These are phyloP conservation scores for Cyanoramphus novaezelandiae DNA, from an alignment of 2,113 vertebrate genomes.

Conservation along the genomic window DNA sequence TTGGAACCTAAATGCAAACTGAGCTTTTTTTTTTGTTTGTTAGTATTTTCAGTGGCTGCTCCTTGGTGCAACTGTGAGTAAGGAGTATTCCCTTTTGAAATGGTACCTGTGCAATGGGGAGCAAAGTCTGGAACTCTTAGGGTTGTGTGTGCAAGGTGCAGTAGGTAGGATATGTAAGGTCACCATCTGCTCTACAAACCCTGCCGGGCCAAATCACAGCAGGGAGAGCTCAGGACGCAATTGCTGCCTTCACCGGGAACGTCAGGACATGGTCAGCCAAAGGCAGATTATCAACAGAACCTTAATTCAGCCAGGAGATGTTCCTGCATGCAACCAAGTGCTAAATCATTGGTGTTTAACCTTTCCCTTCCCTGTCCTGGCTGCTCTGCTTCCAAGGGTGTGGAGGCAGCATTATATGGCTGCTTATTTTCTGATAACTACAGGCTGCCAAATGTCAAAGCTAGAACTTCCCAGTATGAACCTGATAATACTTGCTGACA, in stretches of 20 bases:
- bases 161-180: constrained; percentile 9
- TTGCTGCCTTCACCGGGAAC: neutral
- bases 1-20: neutral
- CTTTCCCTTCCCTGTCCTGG: neutral
- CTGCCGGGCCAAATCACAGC: neutral
- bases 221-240: neutral
- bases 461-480: neutral
- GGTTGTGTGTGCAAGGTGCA: neutral
- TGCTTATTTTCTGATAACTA: neutral
- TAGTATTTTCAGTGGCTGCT: accelerated
- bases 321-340: neutral
- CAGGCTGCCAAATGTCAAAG: neutral
- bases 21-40: neutral
- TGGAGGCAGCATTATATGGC: neutral
- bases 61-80: accelerated
- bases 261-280: neutral
- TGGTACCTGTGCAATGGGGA: neutral
- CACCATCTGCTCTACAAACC: constrained; percentile 54
- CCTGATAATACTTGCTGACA: neutral
- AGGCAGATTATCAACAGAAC: neutral
- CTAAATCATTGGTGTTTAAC: neutral
- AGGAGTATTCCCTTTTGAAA: neutral
- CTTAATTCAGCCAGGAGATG: neutral
- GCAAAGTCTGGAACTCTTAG: neutral
- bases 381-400: neutral